phyloP scores from a whole-genome alignment of 2,888 invertebrate species.

The Drosophila suboccidentalis region DNA sequence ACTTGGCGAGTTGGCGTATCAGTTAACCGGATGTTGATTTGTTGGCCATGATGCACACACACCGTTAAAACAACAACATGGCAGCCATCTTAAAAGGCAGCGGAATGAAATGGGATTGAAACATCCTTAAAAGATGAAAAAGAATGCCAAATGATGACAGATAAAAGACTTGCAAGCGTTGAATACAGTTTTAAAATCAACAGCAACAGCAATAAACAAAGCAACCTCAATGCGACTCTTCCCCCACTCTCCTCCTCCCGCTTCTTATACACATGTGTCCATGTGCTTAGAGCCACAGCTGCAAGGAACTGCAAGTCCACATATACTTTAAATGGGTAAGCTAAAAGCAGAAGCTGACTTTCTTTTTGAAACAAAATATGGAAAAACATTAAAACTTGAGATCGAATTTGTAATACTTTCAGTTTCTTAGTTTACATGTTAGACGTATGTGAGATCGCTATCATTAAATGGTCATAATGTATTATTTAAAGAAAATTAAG shows the following conservation, averaged over 20 bases:
- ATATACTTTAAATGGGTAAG: constrained; percentile 4
- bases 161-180: constrained; percentile 37
- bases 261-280: background rate
- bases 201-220: constrained; percentile 1
- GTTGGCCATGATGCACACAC: constrained; percentile 38
- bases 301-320: background rate
- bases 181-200: constrained; percentile 25
- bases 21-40: constrained; percentile 66
- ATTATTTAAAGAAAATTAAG: background rate
- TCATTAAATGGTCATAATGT: background rate
- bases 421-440: background rate
- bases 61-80: constrained; percentile 28
- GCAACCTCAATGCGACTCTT: background rate
- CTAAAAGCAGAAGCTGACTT: background rate
- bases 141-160: constrained; percentile 49
- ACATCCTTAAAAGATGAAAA: constrained; percentile 41
- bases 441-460: background rate
- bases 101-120: constrained; percentile 6
- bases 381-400: background rate
- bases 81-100: constrained; percentile 39
- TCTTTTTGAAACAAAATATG: background rate
- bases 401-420: background rate
- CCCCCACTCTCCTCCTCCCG: background rate
- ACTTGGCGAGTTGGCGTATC: constrained; percentile 28
- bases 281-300: background rate